Evolutionary conservation across 2,888 invertebrate species (phyloP), one percentile per base, ranked within the genome.

Genomic region (Electrophaes corylata): DNA sequence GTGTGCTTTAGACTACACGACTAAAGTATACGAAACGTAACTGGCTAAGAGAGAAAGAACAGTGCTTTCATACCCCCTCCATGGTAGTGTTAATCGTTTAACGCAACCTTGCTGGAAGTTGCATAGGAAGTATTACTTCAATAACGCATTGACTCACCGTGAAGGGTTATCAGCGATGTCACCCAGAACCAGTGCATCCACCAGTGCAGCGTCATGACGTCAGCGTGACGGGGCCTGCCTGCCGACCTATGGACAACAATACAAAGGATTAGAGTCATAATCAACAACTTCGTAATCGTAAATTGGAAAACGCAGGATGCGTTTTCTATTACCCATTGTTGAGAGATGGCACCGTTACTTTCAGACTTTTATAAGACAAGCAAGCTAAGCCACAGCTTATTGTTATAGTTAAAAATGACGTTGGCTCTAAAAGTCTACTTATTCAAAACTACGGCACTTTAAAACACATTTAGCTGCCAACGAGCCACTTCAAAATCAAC

Each of bases 101-200:
- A n/a, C n/a, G n/a, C n/a, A n/a, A n/a, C n/a, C n/a, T n/a, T n/a
- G n/a, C n/a, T n/a, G n/a, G n/a, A n/a, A n/a, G n/a, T n/a, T n/a
- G n/a, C n/a, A n/a, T n/a, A n/a, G n/a, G n/a, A n/a, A n/a, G n/a
- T n/a, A n/a, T 12, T 12, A 35, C n/a, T 12, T 6, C 5, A 4
- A 18, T 11, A 18, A 11, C 2, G 18, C 2, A 11, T 5, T 18
- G n/a, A 6, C 41, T 47, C 5, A 56, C 92, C 86, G 63, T 81
- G 73, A 65, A 87, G 73, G 65, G 81, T 75, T 65, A 92, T 80
- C 81, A 91, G 88, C 82, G 85, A 81, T 81, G 96, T 96, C 92
- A 96, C 95, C 96, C 96, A 96, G 91, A 96, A 96, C 96, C 96
- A 96, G 87, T 96, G 96, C 93, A 95, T 96, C 96, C 96, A 96